Evolutionary conservation across 2,888 invertebrate genomes (phyloP).

Genomic region (Polymixis lichenea): DNA sequence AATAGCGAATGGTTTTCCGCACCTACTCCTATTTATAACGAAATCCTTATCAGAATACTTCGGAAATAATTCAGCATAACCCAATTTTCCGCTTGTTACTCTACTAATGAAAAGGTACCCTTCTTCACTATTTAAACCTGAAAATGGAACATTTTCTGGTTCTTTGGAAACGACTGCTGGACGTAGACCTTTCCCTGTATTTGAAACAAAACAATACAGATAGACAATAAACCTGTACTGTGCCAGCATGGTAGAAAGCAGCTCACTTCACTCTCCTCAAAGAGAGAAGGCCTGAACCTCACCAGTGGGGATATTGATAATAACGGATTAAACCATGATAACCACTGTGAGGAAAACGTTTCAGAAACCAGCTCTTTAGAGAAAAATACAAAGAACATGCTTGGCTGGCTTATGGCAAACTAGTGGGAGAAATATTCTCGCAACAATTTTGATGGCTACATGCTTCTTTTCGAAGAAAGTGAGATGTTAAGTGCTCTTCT

Average conservation of each 20-base stretch:
- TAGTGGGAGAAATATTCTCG: neutral
- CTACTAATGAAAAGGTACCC: constrained; percentile 4
- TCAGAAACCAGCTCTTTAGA: neutral
- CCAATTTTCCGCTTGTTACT: constrained; percentile 19
- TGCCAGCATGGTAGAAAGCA: neutral
- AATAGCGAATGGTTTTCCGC: neutral
- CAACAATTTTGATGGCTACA: neutral
- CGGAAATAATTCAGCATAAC: constrained; percentile 6
- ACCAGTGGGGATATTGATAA: neutral
- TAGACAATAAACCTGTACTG: neutral
- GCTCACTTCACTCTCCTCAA: neutral
- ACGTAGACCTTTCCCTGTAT: neutral
- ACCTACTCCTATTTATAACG: constrained; percentile 8
- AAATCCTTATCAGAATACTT: constrained; percentile 4
- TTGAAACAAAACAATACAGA: constrained; percentile 1
- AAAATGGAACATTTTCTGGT: neutral
- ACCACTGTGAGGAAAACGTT: neutral
- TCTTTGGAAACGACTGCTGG: neutral
- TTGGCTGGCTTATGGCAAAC: too few species aligned
- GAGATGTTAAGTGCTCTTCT: neutral
- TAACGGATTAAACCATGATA: neutral
- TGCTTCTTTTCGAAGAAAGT: neutral
- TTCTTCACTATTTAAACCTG: constrained; percentile 9
- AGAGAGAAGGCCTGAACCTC: neutral
- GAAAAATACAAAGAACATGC: neutral